These are phyloP conservation scores for Rhyacichthys aspro DNA, from an alignment of 2,797 vertebrate genomes.

Conservation along the genomic window DNA sequence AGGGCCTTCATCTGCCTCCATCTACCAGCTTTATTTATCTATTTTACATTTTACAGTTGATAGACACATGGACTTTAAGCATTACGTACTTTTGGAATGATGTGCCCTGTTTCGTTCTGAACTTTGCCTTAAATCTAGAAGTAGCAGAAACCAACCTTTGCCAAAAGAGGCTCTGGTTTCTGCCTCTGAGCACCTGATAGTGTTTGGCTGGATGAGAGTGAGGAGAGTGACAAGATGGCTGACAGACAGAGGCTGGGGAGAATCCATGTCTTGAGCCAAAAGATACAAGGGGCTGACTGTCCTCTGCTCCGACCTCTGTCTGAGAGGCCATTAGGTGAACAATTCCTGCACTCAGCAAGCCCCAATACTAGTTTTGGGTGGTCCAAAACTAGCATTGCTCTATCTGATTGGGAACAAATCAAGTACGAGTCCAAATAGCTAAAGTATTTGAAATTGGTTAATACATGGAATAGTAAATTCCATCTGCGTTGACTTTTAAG, in stretches of 20 bases:
- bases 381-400: background rate
- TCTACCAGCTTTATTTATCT: background rate
- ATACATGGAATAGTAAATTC: too few relatives aligned
- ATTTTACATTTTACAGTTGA: too few relatives aligned
- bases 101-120: slow-evolving; percentile 28
- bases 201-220: slow-evolving; percentile 47
- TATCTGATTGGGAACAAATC: background rate
- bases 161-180: slow-evolving; percentile 22
- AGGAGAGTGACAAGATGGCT: slow-evolving; percentile 43
- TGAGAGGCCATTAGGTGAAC: slow-evolving; percentile 28
- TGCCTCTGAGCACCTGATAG: slow-evolving; percentile 55
- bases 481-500: too few relatives aligned
- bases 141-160: slow-evolving; percentile 28
- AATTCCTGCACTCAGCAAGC: slow-evolving; percentile 13
- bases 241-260: slow-evolving; percentile 51
- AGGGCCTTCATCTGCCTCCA: slow-evolving; percentile 45
- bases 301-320: slow-evolving; percentile 25
- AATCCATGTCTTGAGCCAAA: slow-evolving; percentile 49
- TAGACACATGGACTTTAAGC: too few relatives aligned
- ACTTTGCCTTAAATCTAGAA: slow-evolving; percentile 20
- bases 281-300: slow-evolving; percentile 46
- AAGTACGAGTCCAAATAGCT: too few relatives aligned
- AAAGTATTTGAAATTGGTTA: too few relatives aligned
- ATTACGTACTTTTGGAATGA: too few relatives aligned
- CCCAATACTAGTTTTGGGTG: background rate